Percentiles rank a stretch among this genome's conserved stretches.
Conservation (phyloP, 2,797 vertebrate genomes). For the Pipistrellus pygmaeus region DNA sequence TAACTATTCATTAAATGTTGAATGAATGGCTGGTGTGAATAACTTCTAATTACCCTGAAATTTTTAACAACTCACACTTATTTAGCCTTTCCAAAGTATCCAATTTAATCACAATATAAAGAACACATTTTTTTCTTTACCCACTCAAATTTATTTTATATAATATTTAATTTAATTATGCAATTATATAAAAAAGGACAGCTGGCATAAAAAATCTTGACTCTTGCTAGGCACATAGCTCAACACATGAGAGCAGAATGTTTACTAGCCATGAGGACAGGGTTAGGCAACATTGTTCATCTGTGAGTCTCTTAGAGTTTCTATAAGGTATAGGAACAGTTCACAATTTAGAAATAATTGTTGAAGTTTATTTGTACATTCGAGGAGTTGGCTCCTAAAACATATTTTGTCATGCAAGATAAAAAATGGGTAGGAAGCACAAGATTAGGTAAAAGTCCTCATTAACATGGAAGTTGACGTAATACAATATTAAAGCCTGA, state of each 20-base stretch:
- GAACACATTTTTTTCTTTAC: neutral
- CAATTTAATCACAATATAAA: neutral
- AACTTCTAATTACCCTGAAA: conserved; percentile 1
- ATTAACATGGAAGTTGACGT: neutral
- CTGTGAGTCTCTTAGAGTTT: neutral
- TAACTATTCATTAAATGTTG: conserved; percentile 9
- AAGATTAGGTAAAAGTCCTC: neutral
- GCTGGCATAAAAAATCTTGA: neutral
- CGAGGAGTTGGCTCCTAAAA: neutral
- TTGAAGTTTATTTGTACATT: neutral
- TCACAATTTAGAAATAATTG: neutral
- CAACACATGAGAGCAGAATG: neutral
- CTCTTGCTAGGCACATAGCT: neutral
- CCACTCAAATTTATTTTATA: neutral
- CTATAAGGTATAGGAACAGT: neutral
- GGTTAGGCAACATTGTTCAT: neutral
- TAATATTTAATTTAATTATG: conserved; percentile 39
- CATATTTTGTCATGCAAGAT: neutral
- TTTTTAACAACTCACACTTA: conserved; percentile 14
- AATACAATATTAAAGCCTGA: neutral
- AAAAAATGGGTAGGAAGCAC: neutral
- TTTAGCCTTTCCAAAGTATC: conserved; percentile 32
- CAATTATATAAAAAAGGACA: neutral
- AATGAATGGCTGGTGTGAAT: conserved; percentile 3
- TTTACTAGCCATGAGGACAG: neutral